Evolutionary conservation across 2,797 vertebrate genomes (phyloP).

Genomic region (Gypaetus barbatus): DNA sequence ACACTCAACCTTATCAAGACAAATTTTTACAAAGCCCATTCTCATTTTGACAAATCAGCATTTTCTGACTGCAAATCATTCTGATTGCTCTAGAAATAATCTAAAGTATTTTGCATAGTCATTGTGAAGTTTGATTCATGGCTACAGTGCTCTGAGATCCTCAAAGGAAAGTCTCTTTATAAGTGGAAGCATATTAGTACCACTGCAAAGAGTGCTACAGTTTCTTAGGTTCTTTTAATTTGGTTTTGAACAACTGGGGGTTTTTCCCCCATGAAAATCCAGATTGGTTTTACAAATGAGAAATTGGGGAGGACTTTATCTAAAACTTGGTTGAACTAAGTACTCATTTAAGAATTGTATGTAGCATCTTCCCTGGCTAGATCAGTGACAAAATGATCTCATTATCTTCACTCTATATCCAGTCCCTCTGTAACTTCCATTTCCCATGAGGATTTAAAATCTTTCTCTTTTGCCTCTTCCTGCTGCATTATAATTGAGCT

Average conservation of each 20-base stretch:
- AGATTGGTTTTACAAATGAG: neutral
- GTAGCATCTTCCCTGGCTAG: neutral
- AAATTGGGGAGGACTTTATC: neutral
- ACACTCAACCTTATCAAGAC: neutral
- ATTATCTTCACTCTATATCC: neutral
- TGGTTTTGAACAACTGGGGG: neutral
- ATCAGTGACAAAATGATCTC: neutral
- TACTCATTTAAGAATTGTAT: neutral
- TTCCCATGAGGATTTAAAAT: neutral
- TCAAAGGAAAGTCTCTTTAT: neutral
- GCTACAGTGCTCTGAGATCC: neutral
- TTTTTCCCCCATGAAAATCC: neutral
- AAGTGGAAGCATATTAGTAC: neutral
- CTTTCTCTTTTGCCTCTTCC: neutral
- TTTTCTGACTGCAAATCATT: neutral
- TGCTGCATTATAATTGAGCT: conserved; percentile 8
- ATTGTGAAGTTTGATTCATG: neutral
- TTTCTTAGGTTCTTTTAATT: neutral
- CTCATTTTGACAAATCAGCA: neutral
- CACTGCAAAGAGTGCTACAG: neutral
- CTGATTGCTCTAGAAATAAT: neutral
- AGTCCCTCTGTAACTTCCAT: neutral
- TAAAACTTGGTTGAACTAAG: neutral
- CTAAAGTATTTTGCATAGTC: neutral
- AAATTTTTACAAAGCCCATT: neutral